phyloP scores from a whole-genome alignment of 2,113 vertebrate genomes.

The Percopsis transmontana region DNA sequence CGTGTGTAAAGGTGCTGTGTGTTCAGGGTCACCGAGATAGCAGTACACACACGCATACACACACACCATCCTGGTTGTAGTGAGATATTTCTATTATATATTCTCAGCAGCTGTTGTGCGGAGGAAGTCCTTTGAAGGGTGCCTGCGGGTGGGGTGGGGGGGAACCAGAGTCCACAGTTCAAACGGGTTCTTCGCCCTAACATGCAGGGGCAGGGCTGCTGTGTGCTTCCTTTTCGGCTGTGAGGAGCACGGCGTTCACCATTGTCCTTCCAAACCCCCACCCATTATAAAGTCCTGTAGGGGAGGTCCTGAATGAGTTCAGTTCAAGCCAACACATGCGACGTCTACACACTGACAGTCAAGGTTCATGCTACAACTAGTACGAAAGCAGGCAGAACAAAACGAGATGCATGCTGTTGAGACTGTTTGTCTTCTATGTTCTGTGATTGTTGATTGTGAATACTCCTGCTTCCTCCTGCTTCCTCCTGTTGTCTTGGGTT shows the following conservation, averaged over 20 bases:
- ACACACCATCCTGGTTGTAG: conserved; percentile 32
- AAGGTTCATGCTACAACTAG: conserved; percentile 67
- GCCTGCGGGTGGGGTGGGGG: conserved; percentile 17
- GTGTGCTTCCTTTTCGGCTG: conserved; percentile 17
- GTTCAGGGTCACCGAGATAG: conserved; percentile 12
- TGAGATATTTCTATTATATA: conserved; percentile 60
- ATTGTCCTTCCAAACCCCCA: conserved; percentile 8
- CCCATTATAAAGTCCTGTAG: neutral
- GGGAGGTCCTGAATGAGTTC: conserved; percentile 22
- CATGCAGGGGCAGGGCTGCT: conserved; percentile 33
- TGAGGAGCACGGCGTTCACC: neutral
- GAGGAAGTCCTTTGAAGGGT: conserved; percentile 71
- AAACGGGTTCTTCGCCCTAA: conserved; percentile 57
- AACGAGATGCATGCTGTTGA: conserved; percentile 28
- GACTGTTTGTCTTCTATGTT: conserved; percentile 11
- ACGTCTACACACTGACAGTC: conserved; percentile 67
- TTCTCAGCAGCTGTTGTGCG: conserved; percentile 69
- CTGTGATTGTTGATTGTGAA: neutral
- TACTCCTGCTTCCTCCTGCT: conserved; percentile 4
- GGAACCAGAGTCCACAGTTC: conserved; percentile 57
- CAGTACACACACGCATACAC: conserved; percentile 13
- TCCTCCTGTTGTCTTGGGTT: neutral
- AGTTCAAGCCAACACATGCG: conserved; percentile 57
- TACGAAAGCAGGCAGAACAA: conserved; percentile 63
- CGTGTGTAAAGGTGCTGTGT: conserved; percentile 45